A percentile compares a stretch with the other conserved stretches of the same genome.
Conservation (phyloP, 2,113 vertebrate species). For the Anser brachyrhynchus region DNA sequence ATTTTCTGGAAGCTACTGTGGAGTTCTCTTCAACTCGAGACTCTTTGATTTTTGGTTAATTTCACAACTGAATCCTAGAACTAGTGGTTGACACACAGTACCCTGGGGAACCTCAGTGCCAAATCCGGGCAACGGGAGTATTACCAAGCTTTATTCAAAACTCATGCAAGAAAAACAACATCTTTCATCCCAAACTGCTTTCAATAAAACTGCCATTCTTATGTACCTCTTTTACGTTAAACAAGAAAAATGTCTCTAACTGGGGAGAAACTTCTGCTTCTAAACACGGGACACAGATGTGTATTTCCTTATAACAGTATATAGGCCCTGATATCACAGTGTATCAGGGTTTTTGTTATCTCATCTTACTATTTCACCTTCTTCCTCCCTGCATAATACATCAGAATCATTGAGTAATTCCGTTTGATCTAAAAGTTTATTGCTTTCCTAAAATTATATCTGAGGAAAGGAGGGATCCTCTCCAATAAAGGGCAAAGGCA, state of each 20-base stretch:
- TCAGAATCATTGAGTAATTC: background rate
- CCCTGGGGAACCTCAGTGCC: background rate
- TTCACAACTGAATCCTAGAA: background rate
- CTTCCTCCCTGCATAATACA: background rate
- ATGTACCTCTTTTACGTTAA: background rate
- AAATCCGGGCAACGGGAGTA: background rate
- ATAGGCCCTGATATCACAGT: background rate
- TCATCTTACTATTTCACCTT: background rate
- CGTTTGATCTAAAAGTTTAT: background rate
- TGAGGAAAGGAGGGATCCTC: background rate
- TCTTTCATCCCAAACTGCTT: background rate
- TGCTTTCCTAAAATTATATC: background rate
- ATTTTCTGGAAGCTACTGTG: background rate
- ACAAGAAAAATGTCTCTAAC: background rate
- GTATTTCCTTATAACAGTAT: background rate
- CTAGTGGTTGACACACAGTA: background rate
- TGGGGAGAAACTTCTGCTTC: background rate
- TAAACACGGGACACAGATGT: background rate
- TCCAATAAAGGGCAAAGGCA: background rate
- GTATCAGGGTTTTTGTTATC: background rate
- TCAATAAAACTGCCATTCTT: background rate
- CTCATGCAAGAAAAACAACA: background rate
- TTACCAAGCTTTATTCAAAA: background rate
- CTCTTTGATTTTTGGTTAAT: background rate
- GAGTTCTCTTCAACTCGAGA: background rate